Evolutionary conservation across 1,140 invertebrate genomes (phyloP).

Genomic region (Platyura marginata): DNA sequence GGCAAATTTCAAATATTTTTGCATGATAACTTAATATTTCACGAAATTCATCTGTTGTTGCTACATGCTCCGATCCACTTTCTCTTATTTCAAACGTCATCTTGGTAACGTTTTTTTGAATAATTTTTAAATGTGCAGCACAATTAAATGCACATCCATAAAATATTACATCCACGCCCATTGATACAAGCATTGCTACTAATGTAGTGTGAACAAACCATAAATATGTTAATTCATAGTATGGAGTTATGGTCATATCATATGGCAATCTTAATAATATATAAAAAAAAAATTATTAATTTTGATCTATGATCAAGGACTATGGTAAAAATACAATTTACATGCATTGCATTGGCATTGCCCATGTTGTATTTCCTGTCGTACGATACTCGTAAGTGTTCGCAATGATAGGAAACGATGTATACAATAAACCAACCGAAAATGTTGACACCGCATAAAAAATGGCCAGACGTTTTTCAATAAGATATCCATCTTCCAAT

Average conservation of each 20-base stretch:
- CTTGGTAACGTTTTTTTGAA: not conserved
- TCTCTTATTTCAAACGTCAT: not conserved
- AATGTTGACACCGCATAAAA: not conserved
- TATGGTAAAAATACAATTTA: not conserved
- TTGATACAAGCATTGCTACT: not conserved
- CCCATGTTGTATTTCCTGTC: not conserved
- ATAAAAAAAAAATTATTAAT: not conserved
- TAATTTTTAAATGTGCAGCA: not conserved
- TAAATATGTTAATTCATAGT: not conserved
- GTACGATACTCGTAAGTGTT: not conserved
- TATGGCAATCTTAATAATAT: not conserved
- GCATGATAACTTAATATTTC: not conserved
- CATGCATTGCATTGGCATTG: not conserved
- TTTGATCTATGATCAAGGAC: not conserved
- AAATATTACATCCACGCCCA: not conserved
- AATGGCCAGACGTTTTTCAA: not conserved
- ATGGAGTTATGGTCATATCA: not conserved
- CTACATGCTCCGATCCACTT: not conserved
- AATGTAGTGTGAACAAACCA: not conserved
- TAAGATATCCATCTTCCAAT: not conserved
- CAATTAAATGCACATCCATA: not conserved
- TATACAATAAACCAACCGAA: not conserved
- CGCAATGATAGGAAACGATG: not conserved
- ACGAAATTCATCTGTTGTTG: not conserved
- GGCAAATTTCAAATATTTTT: not conserved